A percentile compares a stretch with the other conserved stretches of the same genome.
Evolutionary conservation across 64 coral and sea anemone genomes (phyloP).

Genomic region (Actinia equina): DNA sequence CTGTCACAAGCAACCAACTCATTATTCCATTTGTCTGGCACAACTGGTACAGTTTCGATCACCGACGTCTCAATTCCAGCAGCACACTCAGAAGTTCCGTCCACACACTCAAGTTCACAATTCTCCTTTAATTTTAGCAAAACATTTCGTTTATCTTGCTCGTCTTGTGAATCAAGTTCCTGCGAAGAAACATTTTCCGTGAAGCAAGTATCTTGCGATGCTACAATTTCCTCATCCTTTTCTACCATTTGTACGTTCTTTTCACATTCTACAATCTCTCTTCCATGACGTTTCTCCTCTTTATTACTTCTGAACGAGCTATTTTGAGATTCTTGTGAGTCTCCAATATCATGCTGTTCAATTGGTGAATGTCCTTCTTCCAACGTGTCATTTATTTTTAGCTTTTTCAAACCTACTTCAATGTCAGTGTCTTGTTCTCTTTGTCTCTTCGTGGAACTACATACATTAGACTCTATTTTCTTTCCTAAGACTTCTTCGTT

Average conservation of each 20-base stretch:
- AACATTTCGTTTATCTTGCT: neutral
- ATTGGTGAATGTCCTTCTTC: neutral
- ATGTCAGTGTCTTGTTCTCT: neutral
- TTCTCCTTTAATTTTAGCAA: neutral
- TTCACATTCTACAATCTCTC: neutral
- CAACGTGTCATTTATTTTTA: neutral
- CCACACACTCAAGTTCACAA: neutral
- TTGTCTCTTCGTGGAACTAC: neutral
- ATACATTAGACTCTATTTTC: neutral
- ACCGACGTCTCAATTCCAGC: neutral
- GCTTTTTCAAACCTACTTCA: neutral
- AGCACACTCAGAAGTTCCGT: neutral
- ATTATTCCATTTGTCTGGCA: neutral
- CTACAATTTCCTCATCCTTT: neutral
- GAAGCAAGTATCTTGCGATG: neutral
- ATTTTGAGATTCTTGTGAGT: neutral
- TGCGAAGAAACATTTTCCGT: neutral
- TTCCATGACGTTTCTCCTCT: neutral
- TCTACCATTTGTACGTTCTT: neutral
- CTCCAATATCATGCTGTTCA: neutral
- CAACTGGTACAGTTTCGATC: neutral
- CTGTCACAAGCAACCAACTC: neutral
- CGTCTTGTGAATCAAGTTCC: neutral
- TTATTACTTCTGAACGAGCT: neutral
- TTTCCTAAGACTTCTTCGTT: neutral